phyloP scores from a whole-genome alignment of 1,140 invertebrate genomes.

The Apis florea region DNA sequence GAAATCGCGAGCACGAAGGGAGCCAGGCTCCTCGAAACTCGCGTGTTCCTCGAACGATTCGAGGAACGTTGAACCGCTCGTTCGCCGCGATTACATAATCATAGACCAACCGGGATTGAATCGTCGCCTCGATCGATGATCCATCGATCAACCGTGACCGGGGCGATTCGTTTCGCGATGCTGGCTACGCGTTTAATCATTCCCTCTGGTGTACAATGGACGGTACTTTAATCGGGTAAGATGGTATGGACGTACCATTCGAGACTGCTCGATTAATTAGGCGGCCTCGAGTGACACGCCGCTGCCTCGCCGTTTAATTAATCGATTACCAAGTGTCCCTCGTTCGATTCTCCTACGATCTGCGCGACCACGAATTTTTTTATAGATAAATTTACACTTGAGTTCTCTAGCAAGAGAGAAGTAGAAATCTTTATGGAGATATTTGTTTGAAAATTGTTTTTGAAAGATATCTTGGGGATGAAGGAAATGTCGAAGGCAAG shows the following conservation, averaged over 20 bases:
- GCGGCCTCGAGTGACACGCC: constrained; percentile 48
- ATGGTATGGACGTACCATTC: constrained; percentile 75
- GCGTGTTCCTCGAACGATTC: constrained; percentile 10
- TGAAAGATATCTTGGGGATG: too few relatives aligned
- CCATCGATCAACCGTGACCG: constrained; percentile 24
- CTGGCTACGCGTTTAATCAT: constrained; percentile 45
- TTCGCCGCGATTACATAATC: constrained; percentile 37
- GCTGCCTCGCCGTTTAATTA: constrained; percentile 51
- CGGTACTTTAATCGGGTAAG: constrained; percentile 69
- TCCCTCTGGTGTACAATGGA: constrained; percentile 47
- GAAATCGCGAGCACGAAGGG: neutral
- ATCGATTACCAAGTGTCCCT: constrained; percentile 44
- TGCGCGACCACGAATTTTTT: neutral
- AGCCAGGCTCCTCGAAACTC: neutral
- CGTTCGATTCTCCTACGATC: neutral
- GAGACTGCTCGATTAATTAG: constrained; percentile 65
- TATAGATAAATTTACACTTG: neutral
- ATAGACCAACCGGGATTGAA: constrained; percentile 31
- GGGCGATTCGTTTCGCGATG: neutral
- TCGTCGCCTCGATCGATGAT: constrained; percentile 20
- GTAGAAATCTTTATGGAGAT: too few relatives aligned
- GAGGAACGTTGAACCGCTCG: constrained; percentile 15
- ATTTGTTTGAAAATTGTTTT: too few relatives aligned
- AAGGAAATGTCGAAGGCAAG: too few relatives aligned
- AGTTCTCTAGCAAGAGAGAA: too few relatives aligned